phyloP scores from a whole-genome alignment of 2,797 vertebrate genomes.

The Kryptolebias ocellatus region DNA sequence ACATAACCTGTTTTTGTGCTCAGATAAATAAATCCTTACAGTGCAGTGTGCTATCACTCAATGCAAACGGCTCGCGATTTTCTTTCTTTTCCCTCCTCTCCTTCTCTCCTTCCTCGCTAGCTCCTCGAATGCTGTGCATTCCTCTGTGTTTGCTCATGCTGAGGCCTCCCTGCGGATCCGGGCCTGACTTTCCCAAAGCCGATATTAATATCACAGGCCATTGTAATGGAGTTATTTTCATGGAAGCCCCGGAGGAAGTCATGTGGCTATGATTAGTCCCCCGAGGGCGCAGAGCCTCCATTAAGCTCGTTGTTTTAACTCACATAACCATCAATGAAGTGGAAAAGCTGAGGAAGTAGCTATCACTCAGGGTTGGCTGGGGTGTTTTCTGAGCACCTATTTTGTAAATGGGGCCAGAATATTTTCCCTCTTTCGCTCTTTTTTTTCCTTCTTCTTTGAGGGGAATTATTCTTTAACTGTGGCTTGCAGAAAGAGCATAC shows the following conservation, averaged over 20 bases:
- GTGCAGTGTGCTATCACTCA: conserved; percentile 59
- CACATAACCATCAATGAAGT: conserved; percentile 93
- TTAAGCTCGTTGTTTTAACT: conserved; percentile 96
- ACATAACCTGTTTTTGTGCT: too few relatives aligned
- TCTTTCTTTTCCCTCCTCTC: conserved; percentile 44
- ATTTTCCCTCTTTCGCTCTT: conserved; percentile 63
- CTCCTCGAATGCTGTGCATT: conserved; percentile 88
- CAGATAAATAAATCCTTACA: too few relatives aligned
- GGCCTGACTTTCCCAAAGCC: conserved; percentile 94
- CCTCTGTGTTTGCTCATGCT: conserved; percentile 88
- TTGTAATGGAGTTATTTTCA: conserved; percentile 99
- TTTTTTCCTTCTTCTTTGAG: conserved; percentile 43
- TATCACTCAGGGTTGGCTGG: conserved; percentile 84
- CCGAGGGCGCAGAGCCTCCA: conserved; percentile 86
- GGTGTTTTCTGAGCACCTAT: conserved; percentile 83
- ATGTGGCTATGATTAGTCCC: conserved; percentile 97
- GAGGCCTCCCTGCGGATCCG: conserved; percentile 87
- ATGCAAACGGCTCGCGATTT: conserved; percentile 38
- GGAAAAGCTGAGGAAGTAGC: conserved; percentile 95
- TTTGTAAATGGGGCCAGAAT: conserved; percentile 89
- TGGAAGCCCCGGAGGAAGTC: conserved; percentile 97
- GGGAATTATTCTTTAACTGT: conserved; percentile 72
- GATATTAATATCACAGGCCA: conserved; percentile 99
- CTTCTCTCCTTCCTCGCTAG: conserved; percentile 50
- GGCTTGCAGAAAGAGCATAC: conserved; percentile 80